phyloP scores from a whole-genome alignment of 2,797 vertebrate species.

The Danio jaintianensis region DNA sequence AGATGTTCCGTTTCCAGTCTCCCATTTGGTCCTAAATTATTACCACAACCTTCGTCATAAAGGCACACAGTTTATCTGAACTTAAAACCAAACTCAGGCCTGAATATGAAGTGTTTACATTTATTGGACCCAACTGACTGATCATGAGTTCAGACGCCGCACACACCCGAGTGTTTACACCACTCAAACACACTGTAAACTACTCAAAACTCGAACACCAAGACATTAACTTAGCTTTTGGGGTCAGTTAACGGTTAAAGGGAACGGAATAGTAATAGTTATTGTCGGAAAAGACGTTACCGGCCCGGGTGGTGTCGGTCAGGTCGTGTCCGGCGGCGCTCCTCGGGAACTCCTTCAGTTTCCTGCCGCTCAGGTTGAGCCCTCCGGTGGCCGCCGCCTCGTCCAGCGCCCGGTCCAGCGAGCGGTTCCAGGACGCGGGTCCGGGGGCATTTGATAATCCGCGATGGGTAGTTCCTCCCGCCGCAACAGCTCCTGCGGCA shows the following conservation, averaged over 20 bases:
- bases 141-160: neutral
- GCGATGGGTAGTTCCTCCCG: constrained; percentile 62
- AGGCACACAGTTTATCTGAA: neutral
- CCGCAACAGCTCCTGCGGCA: constrained; percentile 39
- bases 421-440: constrained; percentile 90
- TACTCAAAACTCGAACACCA: neutral
- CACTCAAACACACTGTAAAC: neutral
- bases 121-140: neutral
- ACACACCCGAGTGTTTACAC: constrained; percentile 38
- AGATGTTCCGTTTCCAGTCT: too few relatives aligned
- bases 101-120: neutral
- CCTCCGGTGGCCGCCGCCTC: constrained; percentile 90
- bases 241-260: neutral
- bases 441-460: constrained; percentile 62
- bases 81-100: neutral
- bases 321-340: constrained; percentile 93
- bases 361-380: constrained; percentile 96
- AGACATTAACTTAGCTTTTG: neutral
- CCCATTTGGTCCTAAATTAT: neutral
- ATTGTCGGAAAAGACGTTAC: constrained; percentile 70
- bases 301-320: constrained; percentile 93
- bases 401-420: constrained; percentile 91
- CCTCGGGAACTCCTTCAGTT: constrained; percentile 96
- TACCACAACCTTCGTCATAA: neutral
- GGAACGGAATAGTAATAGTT: neutral